phyloP scores from a whole-genome alignment of 2,113 vertebrate genomes.

The Maccullochella peelii region DNA sequence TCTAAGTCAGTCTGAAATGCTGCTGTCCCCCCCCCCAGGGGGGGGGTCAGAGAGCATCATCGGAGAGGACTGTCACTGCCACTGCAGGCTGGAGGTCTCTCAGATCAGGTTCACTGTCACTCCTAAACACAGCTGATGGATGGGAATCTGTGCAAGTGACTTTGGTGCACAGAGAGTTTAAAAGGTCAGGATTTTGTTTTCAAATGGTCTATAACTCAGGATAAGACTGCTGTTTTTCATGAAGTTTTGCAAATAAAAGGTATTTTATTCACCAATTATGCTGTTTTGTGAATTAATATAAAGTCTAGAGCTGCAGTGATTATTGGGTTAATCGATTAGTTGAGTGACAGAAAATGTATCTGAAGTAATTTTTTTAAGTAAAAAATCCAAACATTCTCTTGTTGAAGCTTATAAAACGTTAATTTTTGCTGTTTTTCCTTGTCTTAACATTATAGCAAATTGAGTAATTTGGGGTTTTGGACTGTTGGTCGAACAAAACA shows the following conservation, averaged over 20 bases:
- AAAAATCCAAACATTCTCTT: background rate
- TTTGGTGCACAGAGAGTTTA: background rate
- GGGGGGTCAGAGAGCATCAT: conserved; percentile 3
- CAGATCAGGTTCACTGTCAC: conserved; percentile 25
- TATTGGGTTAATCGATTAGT: background rate
- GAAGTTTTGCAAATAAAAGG: background rate
- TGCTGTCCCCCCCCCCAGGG: background rate
- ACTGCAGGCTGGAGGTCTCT: conserved; percentile 13
- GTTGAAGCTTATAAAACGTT: too few relatives aligned
- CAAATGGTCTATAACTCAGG: background rate
- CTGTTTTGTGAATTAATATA: background rate
- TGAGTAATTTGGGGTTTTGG: background rate
- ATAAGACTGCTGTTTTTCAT: background rate
- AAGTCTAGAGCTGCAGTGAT: background rate
- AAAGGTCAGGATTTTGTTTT: background rate
- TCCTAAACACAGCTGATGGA: conserved; percentile 2
- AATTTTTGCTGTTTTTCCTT: background rate
- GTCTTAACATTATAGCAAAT: background rate
- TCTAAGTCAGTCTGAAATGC: conserved; percentile 34
- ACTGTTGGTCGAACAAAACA: too few relatives aligned
- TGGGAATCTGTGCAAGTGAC: background rate
- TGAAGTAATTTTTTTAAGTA: too few relatives aligned
- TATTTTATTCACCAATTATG: background rate
- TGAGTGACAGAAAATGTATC: background rate
- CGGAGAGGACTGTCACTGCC: conserved; percentile 26